These are phyloP conservation scores for Myiagra hebetior DNA, from an alignment of 2,113 vertebrate species.

Conservation along the genomic window DNA sequence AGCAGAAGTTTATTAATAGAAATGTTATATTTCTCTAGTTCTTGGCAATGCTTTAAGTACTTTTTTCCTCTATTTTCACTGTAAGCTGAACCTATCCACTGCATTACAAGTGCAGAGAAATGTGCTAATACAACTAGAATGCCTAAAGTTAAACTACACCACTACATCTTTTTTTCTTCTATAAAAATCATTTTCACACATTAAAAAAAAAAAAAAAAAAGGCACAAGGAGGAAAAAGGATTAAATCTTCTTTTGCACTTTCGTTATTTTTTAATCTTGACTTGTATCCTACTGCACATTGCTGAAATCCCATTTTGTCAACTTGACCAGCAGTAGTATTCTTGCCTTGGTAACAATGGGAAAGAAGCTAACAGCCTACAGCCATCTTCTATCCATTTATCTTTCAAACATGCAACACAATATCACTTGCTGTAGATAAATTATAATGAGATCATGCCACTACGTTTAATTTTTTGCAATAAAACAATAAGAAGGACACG, in stretches of 20 bases:
- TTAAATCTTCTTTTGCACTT: background rate
- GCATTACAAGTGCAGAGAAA: background rate
- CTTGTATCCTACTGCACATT: background rate
- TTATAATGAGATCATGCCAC: background rate
- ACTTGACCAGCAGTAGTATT: background rate
- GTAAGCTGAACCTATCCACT: background rate
- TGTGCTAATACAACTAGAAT: background rate
- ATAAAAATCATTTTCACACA: background rate
- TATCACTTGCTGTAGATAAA: background rate
- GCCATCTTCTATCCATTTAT: background rate
- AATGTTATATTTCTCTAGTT: constrained; percentile 26
- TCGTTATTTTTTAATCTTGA: background rate
- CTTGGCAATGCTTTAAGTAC: background rate
- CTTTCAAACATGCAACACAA: background rate
- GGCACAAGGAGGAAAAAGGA: background rate
- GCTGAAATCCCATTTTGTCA: background rate
- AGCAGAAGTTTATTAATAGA: constrained; percentile 31
- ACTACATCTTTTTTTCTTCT: background rate
- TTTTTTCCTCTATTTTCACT: constrained; percentile 27
- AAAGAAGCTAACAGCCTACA: background rate
- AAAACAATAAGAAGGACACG: background rate
- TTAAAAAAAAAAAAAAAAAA: background rate
- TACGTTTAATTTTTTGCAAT: background rate
- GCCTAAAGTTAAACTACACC: background rate
- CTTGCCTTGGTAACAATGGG: background rate